phyloP scores from a whole-genome alignment of 2,113 vertebrate species.

The Odocoileus virginianus region DNA sequence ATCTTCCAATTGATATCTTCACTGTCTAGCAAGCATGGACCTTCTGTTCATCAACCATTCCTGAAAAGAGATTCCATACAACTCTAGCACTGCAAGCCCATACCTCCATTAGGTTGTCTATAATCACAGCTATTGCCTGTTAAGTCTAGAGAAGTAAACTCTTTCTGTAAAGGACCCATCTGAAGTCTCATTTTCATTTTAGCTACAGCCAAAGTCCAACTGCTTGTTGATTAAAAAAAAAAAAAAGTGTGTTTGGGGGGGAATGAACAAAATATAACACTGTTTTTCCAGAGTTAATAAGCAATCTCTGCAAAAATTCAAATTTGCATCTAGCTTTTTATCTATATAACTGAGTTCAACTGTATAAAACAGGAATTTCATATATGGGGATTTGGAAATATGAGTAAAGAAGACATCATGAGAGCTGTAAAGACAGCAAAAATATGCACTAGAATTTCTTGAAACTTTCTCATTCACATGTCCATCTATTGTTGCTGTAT shows the following conservation, averaged over 20 bases:
- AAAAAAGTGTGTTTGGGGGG: rapidly evolving
- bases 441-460: background rate
- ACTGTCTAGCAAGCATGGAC: background rate
- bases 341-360: background rate
- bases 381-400: background rate
- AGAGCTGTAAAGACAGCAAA: background rate
- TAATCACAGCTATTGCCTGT: background rate
- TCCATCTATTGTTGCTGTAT: background rate
- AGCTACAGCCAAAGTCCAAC: background rate
- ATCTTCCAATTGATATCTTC: background rate
- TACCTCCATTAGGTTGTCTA: background rate
- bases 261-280: background rate
- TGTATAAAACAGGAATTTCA: background rate
- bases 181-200: background rate
- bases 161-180: background rate
- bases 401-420: background rate
- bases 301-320: background rate
- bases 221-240: background rate
- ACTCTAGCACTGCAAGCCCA: background rate
- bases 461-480: background rate
- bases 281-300: background rate
- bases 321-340: background rate
- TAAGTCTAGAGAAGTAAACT: background rate
- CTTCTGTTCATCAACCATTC: background rate
- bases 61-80: background rate